Base-by-base conservation (phyloP, 2,797 vertebrate species). In the Apodemus agrarius region DNA sequence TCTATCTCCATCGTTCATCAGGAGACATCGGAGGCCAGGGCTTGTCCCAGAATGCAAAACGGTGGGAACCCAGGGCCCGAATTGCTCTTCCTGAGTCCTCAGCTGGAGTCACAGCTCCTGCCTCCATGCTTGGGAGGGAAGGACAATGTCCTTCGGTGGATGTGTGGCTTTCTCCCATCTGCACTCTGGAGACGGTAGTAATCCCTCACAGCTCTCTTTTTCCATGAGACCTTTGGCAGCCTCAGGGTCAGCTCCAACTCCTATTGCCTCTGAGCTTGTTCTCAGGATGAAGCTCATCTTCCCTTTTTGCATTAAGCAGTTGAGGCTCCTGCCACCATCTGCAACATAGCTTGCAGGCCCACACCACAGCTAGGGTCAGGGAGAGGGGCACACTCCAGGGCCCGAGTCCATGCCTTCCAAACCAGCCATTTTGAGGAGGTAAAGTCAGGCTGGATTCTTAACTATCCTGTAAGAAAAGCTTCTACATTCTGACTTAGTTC, bases 371-470 rank as follows among this genome's bases (percentile, higher is more conserved):
- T 1, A 1, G 40, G 13, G 3, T 8, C 37, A 29, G 3, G 31
- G 63, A 31, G 54, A 24, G 7, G 0, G 8, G 2, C 29, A 46
- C 26, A 0, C 0, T 2, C 52, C 79, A 31, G 37, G 0, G 1
- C 49, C 54, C 6, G 4, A 67, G 19, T 19, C 3, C 3, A 49
- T 43, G 43, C 43, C 14, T 10, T 2, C 24, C n/a, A 9, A 6
- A 0, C 1, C 29, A 37, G 0, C 3, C 3, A 11, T 21, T 17
- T 14, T 0, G 31, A 65, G 79, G 43, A 69, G 17, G 1, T 13
- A 12, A 74, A 14, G 8, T 21, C 1, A 13, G 74, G 26, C 6
- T 81, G 17, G 52, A 57, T 6, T 40, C 85, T n/a, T 63, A 8
- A 11, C 1, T 1, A 78, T 65, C 11, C 2, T 31, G 22, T 0